Evolutionary conservation across 2,113 vertebrate genomes (phyloP), one percentile per base, ranked within the genome.

Genomic region (Hypocryptadius cinnamomeus): DNA sequence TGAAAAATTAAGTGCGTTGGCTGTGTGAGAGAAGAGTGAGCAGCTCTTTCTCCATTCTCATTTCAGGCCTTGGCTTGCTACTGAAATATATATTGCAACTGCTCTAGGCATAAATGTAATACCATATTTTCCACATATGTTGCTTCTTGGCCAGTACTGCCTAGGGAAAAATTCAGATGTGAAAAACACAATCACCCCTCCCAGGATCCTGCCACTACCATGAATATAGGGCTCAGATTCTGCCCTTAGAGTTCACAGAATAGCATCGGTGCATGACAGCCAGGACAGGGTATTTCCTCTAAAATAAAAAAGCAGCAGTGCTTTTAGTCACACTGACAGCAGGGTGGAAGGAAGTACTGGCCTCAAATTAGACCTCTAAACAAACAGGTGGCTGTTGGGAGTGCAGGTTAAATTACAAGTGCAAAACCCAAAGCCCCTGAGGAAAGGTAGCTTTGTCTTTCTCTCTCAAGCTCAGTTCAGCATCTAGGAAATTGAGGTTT

Each of bases 251-350:
- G 15, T 50, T 61, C 60, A 65, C 23, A 70, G 33, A 57, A 39
- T 3, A 73, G n/a, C 28, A 37, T 22, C 0, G 0, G 39, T 61
- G 54, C 42, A 35, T 0, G 0, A 50, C 47, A 86, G 50, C 39
- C 59, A 59, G 66, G 81, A 73, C 33, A 54, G 23, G 39, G 28
- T 13, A 69, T 61, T 73, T 84, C 73, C 54, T 77, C 78, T 51
- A 13, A 63, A 76, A 89, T 76, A 14, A 54, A 87, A 89, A 91
- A 59, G 21, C 64, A 91, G 39, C 54, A 60, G 27, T 37, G 56
- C 54, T 54, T 87, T 82, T 71, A 80, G 47, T 76, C 35, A 64
- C 24, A 48, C 50, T 64, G 77, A 73, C 37, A 76, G 33, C 15
- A 51, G 10, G 15, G 59, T 79, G 54, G 40, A 45, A 84, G 79